Conservation (phyloP, 2,113 vertebrate species). For the Aldabrachelys gigantea region DNA sequence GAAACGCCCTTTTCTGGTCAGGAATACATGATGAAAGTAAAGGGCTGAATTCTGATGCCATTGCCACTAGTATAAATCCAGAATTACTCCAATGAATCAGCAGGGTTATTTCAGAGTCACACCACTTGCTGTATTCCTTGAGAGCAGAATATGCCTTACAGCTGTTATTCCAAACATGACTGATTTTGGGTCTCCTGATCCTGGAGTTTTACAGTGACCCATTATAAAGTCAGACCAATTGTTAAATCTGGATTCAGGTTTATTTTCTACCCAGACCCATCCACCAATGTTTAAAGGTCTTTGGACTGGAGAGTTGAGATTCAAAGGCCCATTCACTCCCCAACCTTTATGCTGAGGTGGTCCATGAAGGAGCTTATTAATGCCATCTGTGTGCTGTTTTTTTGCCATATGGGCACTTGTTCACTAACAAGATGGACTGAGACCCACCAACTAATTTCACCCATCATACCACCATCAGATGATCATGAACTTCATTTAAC, state of each 20-base stretch:
- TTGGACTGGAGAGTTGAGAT: not conserved
- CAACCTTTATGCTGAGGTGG: not conserved
- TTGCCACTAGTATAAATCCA: not conserved
- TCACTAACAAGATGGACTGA: not conserved
- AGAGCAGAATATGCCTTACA: not conserved
- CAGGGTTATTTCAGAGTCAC: not conserved
- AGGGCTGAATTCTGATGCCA: not conserved
- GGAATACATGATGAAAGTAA: not conserved
- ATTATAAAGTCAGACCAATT: not conserved
- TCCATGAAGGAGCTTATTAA: rapidly evolving
- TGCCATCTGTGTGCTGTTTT: not conserved
- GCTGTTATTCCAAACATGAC: not conserved
- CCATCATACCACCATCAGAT: not conserved
- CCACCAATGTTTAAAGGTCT: not conserved
- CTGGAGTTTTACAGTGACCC: not conserved
- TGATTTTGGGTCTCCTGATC: not conserved
- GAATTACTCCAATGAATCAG: not conserved
- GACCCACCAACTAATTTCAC: not conserved
- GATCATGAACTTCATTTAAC: not conserved
- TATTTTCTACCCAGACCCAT: not conserved
- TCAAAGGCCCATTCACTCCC: not conserved
- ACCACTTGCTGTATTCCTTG: not conserved
- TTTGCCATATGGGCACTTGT: not conserved
- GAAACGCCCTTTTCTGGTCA: not conserved
- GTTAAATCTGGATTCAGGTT: not conserved